Evolutionary conservation across 2,888 invertebrate genomes (phyloP).

Genomic region (Subacronicta megacephala): DNA sequence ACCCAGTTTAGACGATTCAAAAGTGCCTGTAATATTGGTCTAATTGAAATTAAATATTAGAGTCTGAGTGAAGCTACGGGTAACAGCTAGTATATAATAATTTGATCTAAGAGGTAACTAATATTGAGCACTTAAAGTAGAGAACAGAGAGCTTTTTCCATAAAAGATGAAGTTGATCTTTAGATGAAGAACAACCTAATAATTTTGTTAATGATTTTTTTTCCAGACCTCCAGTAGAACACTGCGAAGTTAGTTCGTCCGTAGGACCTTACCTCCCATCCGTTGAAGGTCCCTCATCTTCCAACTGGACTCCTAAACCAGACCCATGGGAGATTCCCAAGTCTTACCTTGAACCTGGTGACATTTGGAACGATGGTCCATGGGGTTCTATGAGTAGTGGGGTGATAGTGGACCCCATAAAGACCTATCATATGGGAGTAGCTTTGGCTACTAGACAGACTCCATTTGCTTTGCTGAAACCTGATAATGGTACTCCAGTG

Average conservation of each 20-base stretch:
- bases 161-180: too few species aligned
- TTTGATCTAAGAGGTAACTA: too few species aligned
- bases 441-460: slow-evolving; percentile 91
- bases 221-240: slow-evolving; percentile 67
- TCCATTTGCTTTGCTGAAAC: slow-evolving; percentile 92
- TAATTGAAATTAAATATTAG: too few species aligned
- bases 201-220: too few species aligned
- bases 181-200: too few species aligned
- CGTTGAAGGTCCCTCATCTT: slow-evolving; percentile 55
- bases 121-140: too few species aligned
- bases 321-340: slow-evolving; percentile 63
- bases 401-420: slow-evolving; percentile 92
- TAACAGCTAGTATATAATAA: too few species aligned
- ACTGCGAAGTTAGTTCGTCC: slow-evolving; percentile 82
- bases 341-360: slow-evolving; percentile 52
- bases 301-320: slow-evolving; percentile 60
- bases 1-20: too few species aligned
- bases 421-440: slow-evolving; percentile 92
- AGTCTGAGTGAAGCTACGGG: too few species aligned
- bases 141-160: too few species aligned
- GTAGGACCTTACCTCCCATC: slow-evolving; percentile 75
- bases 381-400: slow-evolving; percentile 78
- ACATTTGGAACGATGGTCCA: slow-evolving; percentile 61
- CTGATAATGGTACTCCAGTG: slow-evolving; percentile 91
- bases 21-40: too few species aligned